Percentiles rank a stretch among this genome's conserved stretches.
phyloP scores from a whole-genome alignment of 2,113 vertebrate genomes.

The Oreochromis spilurus region DNA sequence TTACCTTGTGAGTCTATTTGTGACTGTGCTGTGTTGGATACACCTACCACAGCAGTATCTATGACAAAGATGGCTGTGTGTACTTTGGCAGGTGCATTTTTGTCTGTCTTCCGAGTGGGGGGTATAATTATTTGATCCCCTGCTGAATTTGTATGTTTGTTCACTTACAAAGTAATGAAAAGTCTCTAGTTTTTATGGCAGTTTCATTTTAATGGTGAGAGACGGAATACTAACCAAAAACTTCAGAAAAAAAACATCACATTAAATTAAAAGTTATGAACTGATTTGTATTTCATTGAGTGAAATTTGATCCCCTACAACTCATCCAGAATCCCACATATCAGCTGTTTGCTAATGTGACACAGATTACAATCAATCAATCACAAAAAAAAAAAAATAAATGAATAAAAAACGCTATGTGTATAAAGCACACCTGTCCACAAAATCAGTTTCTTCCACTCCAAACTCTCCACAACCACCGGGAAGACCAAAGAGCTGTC shows the following conservation, averaged over 20 bases:
- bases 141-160: background rate
- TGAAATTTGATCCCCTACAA: background rate
- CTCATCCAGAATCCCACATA: background rate
- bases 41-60: background rate
- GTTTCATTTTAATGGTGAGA: background rate
- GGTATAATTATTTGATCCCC: background rate
- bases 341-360: background rate
- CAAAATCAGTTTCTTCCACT: background rate
- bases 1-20: background rate
- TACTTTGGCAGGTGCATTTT: background rate
- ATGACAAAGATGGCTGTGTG: background rate
- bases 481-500: background rate
- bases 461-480: background rate
- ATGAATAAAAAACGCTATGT: background rate
- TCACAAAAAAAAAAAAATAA: accelerated
- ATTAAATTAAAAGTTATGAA: background rate
- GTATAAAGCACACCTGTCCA: background rate
- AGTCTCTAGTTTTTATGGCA: background rate
- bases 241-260: background rate
- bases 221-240: background rate
- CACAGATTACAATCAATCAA: background rate
- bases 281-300: background rate
- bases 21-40: background rate
- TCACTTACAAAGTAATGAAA: background rate
- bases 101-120: background rate